Evolutionary conservation across 1,140 invertebrate genomes (phyloP).

Genomic region (Aphelenchoides avenae): DNA sequence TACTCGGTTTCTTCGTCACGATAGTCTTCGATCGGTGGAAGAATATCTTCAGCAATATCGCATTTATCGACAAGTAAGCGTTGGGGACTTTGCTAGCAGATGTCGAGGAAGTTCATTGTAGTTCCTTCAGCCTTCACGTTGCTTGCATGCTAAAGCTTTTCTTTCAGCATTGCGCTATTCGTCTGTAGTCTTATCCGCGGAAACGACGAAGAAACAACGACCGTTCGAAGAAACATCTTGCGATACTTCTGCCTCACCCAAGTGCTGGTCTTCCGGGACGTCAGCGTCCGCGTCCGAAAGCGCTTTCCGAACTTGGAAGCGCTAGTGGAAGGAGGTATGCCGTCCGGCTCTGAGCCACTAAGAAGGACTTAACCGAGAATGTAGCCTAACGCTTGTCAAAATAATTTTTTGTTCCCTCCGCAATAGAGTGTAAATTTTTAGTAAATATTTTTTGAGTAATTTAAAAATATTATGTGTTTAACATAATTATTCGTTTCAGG

Average conservation of each 20-base stretch:
- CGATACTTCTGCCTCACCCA: conserved; percentile 69
- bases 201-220: conserved; percentile 73
- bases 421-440: conserved; percentile 18
- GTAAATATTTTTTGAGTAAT: too few relatives aligned
- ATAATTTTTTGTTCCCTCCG: neutral
- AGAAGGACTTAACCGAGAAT: too few relatives aligned
- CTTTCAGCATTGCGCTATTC: conserved; percentile 23
- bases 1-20: conserved; percentile 38
- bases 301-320: conserved; percentile 83
- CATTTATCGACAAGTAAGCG: conserved; percentile 39
- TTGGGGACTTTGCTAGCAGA: neutral
- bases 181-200: conserved; percentile 21
- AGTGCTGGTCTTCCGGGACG: conserved; percentile 70
- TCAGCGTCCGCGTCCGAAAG: conserved; percentile 82
- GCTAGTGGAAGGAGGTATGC: conserved; percentile 73
- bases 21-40: conserved; percentile 45
- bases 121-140: neutral
- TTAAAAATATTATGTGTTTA: conserved; percentile 4
- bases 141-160: neutral
- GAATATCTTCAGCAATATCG: conserved; percentile 42
- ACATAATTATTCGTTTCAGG: conserved; percentile 17
- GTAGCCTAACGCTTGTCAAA: neutral
- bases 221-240: conserved; percentile 72
- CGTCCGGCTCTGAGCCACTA: too few relatives aligned
- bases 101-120: neutral